phyloP scores from a whole-genome alignment of 2,888 invertebrate species.

The Phalera bucephala region DNA sequence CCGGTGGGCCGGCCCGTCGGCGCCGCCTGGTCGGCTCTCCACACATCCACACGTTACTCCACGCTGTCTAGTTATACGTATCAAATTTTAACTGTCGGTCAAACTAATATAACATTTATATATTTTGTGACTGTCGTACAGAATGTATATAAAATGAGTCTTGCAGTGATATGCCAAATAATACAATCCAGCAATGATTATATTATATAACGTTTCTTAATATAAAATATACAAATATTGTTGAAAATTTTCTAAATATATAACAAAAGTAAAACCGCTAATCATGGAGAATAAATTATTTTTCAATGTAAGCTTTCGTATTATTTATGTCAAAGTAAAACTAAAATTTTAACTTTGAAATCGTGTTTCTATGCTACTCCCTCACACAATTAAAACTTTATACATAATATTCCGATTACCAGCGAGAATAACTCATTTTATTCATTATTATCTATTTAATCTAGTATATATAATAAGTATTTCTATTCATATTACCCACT shows the following conservation, averaged over 20 bases:
- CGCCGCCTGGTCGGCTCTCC: no score
- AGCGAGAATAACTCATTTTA: no score
- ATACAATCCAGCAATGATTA: slow-evolving; percentile 76
- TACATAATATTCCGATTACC: no score
- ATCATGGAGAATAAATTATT: slow-evolving; percentile 81
- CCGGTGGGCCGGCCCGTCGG: slow-evolving; percentile 19
- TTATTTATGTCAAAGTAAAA: slow-evolving; percentile 36
- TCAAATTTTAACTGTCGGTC: slow-evolving; percentile 18
- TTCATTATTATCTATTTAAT: no score
- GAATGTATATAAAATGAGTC: slow-evolving; percentile 53
- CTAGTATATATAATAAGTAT: no score
- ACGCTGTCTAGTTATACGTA: slow-evolving; percentile 19
- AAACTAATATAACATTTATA: slow-evolving; percentile 41
- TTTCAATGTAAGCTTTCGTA: slow-evolving; percentile 71
- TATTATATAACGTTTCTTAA: slow-evolving; percentile 76
- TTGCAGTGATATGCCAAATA: slow-evolving; percentile 81
- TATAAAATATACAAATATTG: slow-evolving; percentile 80
- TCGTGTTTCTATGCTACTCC: no score
- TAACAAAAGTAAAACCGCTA: slow-evolving; percentile 72
- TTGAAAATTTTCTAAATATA: slow-evolving; percentile 82
- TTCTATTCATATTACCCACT: no score
- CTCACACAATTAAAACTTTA: no score
- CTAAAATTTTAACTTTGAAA: no score
- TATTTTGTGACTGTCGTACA: slow-evolving; percentile 63
- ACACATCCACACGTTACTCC: slow-evolving; percentile 17